Percentiles rank a stretch among this genome's conserved stretches.
phyloP scores from a whole-genome alignment of 2,797 vertebrate species.

The Neostethus bicornis region DNA sequence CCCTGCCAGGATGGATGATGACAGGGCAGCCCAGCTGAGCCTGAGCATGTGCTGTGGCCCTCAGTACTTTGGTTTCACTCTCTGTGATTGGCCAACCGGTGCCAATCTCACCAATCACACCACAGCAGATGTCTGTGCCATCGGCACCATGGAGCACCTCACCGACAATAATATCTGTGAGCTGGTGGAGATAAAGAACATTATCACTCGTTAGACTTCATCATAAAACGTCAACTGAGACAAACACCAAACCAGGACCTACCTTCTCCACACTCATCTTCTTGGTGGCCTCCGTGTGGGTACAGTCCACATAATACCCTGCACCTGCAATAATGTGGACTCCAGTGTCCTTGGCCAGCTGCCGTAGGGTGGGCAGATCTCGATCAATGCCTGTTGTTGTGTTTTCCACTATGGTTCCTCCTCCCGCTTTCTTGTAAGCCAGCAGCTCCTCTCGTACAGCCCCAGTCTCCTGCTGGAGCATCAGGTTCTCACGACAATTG shows the following conservation, averaged over 20 bases:
- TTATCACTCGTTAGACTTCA: neutral
- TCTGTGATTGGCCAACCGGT: conserved; percentile 93
- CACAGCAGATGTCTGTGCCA: conserved; percentile 89
- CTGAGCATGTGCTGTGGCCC: conserved; percentile 88
- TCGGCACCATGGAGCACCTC: conserved; percentile 90
- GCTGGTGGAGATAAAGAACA: conserved; percentile 69
- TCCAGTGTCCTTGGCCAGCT: conserved; percentile 86
- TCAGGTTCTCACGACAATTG: conserved; percentile 89
- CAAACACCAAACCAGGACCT: conserved; percentile 82
- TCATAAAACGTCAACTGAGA: conserved; percentile 90
- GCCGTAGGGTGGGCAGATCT: conserved; percentile 81
- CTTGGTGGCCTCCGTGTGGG: conserved; percentile 85
- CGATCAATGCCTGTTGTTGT: conserved; percentile 87
- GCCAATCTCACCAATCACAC: conserved; percentile 93
- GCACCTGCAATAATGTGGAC: conserved; percentile 90
- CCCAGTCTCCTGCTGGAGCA: conserved; percentile 84
- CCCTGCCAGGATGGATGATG: conserved; percentile 91
- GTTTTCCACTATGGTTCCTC: conserved; percentile 91
- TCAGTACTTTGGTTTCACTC: conserved; percentile 89
- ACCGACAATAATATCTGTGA: conserved; percentile 85
- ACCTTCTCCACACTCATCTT: conserved; percentile 93
- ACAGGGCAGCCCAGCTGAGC: conserved; percentile 89
- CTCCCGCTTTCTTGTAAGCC: conserved; percentile 85
- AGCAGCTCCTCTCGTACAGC: conserved; percentile 88
- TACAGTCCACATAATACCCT: conserved; percentile 90